Conservation (phyloP, 2,113 vertebrate species). For the Cynopterus brachyotis region DNA sequence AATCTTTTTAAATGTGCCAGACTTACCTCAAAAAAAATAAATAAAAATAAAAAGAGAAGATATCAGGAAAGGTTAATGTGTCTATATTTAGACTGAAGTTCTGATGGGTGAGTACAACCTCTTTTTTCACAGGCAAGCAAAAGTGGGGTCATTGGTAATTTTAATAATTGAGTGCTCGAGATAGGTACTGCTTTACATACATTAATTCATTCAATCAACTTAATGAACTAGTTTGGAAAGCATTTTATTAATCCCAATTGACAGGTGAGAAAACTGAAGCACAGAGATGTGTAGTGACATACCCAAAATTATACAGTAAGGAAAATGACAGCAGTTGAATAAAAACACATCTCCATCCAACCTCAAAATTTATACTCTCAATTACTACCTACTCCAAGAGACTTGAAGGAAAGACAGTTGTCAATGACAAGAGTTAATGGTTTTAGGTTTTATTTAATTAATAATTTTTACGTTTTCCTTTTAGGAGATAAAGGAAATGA, state of each 20-base stretch:
- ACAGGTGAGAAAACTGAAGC: slow-evolving; percentile 17
- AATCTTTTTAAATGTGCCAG: background rate
- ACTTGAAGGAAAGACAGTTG: background rate
- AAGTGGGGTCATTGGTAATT: background rate
- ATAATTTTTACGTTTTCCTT: background rate
- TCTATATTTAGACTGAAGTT: slow-evolving; percentile 4
- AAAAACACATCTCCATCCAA: background rate
- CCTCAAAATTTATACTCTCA: background rate
- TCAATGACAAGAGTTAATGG: background rate
- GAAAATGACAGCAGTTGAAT: background rate
- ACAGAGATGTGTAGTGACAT: background rate
- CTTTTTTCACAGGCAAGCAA: background rate
- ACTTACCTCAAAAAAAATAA: background rate
- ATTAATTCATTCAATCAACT: background rate
- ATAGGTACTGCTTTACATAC: background rate
- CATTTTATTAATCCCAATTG: slow-evolving; percentile 21
- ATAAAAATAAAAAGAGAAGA: background rate
- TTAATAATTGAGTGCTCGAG: slow-evolving; percentile 29
- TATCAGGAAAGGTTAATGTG: background rate
- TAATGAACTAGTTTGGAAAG: background rate
- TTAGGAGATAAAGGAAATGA: background rate
- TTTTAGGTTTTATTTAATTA: background rate
- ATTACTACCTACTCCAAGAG: background rate
- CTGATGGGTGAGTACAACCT: background rate
- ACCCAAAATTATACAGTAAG: background rate